phyloP scores from a whole-genome alignment of 2,797 vertebrate genomes.

The Lepus townsendii region DNA sequence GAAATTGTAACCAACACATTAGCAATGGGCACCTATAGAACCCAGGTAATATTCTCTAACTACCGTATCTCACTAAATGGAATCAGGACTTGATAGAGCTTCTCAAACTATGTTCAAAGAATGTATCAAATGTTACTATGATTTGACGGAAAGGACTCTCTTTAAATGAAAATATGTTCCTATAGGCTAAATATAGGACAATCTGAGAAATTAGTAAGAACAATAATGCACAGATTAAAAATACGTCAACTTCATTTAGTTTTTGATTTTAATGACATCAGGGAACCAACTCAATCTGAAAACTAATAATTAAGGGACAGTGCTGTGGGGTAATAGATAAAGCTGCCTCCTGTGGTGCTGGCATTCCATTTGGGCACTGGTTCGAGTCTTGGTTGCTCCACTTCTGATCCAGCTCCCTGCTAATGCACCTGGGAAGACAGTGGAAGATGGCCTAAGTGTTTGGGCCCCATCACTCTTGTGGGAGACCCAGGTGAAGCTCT shows the following conservation, averaged over 20 bases:
- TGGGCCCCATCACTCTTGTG: too few species aligned
- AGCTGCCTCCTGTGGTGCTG: too few species aligned
- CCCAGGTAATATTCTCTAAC: not conserved
- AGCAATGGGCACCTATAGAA: not conserved
- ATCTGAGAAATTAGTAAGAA: not conserved
- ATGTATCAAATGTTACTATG: not conserved
- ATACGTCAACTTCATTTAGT: not conserved
- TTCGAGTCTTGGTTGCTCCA: too few species aligned
- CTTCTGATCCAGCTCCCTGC: too few species aligned
- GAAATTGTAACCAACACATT: not conserved
- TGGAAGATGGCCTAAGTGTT: too few species aligned
- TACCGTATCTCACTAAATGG: not conserved
- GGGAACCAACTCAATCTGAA: not conserved
- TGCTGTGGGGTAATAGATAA: too few species aligned
- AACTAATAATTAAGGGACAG: not conserved
- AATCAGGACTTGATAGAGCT: not conserved
- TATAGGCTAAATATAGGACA: not conserved
- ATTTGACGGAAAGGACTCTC: not conserved
- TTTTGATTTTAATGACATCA: not conserved
- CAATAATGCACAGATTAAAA: not conserved
- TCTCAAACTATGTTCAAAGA: not conserved
- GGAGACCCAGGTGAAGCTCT: too few species aligned
- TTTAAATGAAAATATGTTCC: not conserved
- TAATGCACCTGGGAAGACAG: too few species aligned
- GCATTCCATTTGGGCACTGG: too few species aligned